Base-by-base conservation (phyloP, 1,140 invertebrate species). In the Listronotus bonariensis region DNA sequence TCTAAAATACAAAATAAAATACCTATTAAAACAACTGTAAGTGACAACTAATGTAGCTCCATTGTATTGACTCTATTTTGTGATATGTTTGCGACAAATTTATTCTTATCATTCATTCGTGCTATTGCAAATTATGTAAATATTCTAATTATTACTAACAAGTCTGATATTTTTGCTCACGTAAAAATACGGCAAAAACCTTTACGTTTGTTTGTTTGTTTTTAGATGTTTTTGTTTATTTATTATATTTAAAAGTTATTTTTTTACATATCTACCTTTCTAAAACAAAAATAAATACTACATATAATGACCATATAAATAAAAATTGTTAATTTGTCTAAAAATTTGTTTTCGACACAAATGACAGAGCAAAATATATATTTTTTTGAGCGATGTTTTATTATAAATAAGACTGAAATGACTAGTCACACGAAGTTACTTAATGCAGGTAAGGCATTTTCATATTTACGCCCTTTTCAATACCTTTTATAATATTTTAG, bases 91-190 rank as follows among this genome's bases (percentile, higher is more conserved):
- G 12, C n/a, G 10, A 34, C 48, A 46, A n/a, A n/a, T 46, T 11
- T 32, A 57, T 15, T 12, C n/a, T 15, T 57, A 46, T 42, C 14
- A 10, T 36, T 46, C 49, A 59, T 7, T 12, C 6, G 32, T 15
- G 12, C 18, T 20, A 17, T n/a, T 43, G 5, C 7, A 14, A 59
- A 48, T 59, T 49, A 12, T 59, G 57, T 59, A 59, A 26, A 59
- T 59, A 59, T 51, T 49, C 38, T 38, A 36, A 31, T 31, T 17
- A 51, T 63, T 48, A 45, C 17, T 51, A 61, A 64, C 57, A 69
- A 69, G 68, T 69, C 68, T 69, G 68, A 69, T 69, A 40, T 49
- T 67, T 69, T 69, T 69, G 68, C 68, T 69, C 68, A 69, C 49
- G 17, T 58, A 55, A 48, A 53, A 61, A 67, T 53, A 55, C 46